Percentiles rank a stretch among this genome's conserved stretches.
These are phyloP conservation scores for Trissolcus basalis DNA, from an alignment of 1,140 invertebrate species.

Conservation along the genomic window DNA sequence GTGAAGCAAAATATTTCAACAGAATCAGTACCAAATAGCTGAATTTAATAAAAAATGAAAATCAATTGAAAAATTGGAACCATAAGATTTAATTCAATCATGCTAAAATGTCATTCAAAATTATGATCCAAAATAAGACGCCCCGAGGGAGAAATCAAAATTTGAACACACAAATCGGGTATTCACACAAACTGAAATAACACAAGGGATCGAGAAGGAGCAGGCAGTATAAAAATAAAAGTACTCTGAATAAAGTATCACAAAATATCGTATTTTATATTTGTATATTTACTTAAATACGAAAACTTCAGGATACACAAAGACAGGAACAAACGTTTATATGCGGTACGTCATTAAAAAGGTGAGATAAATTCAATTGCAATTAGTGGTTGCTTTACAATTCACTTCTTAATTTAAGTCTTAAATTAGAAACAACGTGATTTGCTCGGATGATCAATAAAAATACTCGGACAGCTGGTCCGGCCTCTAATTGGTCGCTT, in stretches of 20 bases:
- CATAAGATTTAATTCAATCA: neutral
- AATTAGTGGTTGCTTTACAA: constrained; percentile 11
- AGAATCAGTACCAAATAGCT: no score
- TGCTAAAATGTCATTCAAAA: neutral
- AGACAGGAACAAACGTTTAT: constrained; percentile 40
- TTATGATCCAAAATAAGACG: no score
- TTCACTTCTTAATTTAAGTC: constrained; percentile 8
- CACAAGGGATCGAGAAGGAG: neutral
- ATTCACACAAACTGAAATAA: neutral
- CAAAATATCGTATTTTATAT: constrained; percentile 50
- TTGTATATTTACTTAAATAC: constrained; percentile 49
- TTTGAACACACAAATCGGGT: neutral
- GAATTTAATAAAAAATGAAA: no score
- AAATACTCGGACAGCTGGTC: no score
- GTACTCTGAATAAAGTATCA: constrained; percentile 45
- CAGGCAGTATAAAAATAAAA: constrained; percentile 17
- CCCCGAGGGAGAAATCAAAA: no score
- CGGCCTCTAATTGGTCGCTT: no score
- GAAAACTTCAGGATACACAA: constrained; percentile 50
- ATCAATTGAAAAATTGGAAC: neutral
- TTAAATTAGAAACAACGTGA: neutral
- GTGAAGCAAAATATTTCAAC: no score
- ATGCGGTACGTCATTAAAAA: constrained; percentile 26
- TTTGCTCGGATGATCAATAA: no score
- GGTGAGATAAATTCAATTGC: constrained; percentile 16